These are phyloP conservation scores for Proteles cristata DNA, from an alignment of 2,113 vertebrate species.

Conservation along the genomic window DNA sequence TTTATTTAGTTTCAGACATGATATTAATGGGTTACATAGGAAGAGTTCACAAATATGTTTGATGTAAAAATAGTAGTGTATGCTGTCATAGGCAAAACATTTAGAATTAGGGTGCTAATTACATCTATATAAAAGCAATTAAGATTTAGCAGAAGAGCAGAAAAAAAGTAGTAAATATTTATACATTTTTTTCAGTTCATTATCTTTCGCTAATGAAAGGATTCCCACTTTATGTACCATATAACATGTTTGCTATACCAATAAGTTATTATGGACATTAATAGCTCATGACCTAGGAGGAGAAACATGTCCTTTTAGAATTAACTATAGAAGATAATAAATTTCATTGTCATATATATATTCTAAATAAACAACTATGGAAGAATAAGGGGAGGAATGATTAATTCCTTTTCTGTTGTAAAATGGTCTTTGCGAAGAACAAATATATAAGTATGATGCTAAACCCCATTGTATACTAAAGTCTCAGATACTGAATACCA, in stretches of 20 bases:
- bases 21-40: neutral
- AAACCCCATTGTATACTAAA: neutral
- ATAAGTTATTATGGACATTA: neutral
- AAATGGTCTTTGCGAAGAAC: neutral
- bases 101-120: constrained; percentile 24
- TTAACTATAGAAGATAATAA: neutral
- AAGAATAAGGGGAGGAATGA: constrained; percentile 33
- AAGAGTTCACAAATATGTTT: neutral
- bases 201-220: neutral
- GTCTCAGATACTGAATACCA: neutral
- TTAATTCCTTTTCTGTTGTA: neutral
- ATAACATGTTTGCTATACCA: neutral
- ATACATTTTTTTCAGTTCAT: neutral
- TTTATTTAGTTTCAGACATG: constrained; percentile 34
- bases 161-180: neutral
- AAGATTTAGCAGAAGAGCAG: neutral
- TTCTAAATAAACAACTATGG: neutral
- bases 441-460: neutral
- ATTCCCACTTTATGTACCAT: neutral
- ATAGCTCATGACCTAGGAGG: neutral
- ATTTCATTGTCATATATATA: neutral
- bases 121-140: constrained; percentile 39
- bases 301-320: neutral
- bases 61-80: neutral
- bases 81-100: neutral